phyloP scores from a whole-genome alignment of 1,140 invertebrate species.

The Meloidogyne floridensis region DNA sequence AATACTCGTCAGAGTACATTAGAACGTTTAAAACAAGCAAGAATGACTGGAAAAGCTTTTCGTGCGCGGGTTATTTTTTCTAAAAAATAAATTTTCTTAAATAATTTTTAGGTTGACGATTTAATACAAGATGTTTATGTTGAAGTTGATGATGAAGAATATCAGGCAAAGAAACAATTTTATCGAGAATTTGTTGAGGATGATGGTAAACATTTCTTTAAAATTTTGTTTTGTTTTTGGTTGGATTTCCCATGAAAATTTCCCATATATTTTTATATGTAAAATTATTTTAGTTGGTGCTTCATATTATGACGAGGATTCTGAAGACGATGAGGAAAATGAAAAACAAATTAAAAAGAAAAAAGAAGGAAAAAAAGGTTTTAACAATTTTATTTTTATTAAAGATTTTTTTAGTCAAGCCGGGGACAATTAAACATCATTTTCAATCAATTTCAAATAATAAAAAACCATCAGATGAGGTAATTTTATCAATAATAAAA shows the following conservation, averaged over 20 bases:
- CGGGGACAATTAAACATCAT: constrained; percentile 38
- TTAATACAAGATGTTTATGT: constrained; percentile 45
- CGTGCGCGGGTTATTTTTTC: constrained; percentile 22
- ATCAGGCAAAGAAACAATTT: constrained; percentile 33
- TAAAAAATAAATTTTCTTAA: neutral
- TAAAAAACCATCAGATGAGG: constrained; percentile 34
- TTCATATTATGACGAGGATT: constrained; percentile 32
- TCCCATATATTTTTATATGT: neutral
- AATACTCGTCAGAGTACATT: neutral
- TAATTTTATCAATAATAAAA: constrained; percentile 9
- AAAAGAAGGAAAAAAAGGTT: constrained; percentile 36
- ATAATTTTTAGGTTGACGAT: constrained; percentile 44
- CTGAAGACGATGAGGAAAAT: constrained; percentile 35
- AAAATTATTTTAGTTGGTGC: constrained; percentile 23
- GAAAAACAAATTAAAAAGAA: constrained; percentile 16
- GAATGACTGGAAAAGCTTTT: constrained; percentile 17
- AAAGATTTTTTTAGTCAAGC: constrained; percentile 37
- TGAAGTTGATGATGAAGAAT: constrained; percentile 47
- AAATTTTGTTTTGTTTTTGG: no score
- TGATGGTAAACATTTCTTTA: constrained; percentile 33
- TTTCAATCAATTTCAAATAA: constrained; percentile 33
- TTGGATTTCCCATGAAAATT: no score
- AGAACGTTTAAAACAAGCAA: constrained; percentile 27
- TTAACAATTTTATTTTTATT: neutral
- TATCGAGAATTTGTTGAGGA: constrained; percentile 40